phyloP scores from a whole-genome alignment of 1,140 invertebrate species.

The Phocides pigmalion region DNA sequence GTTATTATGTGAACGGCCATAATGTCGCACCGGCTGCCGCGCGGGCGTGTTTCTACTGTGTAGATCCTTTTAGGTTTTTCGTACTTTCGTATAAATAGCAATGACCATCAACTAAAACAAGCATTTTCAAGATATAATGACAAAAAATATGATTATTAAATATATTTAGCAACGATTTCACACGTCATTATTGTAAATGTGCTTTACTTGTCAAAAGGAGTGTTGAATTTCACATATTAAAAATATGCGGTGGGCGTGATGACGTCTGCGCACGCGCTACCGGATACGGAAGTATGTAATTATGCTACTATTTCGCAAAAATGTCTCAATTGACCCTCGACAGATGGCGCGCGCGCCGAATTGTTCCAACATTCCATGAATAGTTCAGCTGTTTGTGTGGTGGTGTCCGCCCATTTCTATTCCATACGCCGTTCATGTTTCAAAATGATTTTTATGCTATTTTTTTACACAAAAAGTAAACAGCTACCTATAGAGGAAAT shows the following conservation, averaged over 20 bases:
- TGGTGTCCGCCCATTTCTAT: conserved; percentile 46
- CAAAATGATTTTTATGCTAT: conserved; percentile 5
- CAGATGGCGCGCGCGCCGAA: conserved; percentile 70
- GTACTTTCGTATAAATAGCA: no score
- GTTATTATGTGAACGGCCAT: no score
- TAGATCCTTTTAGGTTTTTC: no score
- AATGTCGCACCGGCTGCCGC: no score
- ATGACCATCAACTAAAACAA: no score
- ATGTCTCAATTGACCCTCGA: conserved; percentile 72
- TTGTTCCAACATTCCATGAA: conserved; percentile 66
- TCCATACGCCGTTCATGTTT: conserved; percentile 25
- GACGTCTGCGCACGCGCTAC: conserved; percentile 73
- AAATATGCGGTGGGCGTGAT: conserved; percentile 61
- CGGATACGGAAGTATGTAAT: conserved; percentile 79
- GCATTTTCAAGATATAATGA: no score
- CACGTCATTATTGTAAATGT: neutral
- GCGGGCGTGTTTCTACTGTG: no score
- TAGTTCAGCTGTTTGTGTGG: conserved; percentile 60
- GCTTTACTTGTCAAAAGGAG: conserved; percentile 38
- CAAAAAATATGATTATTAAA: neutral
- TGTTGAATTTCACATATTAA: conserved; percentile 62
- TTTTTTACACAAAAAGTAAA: neutral
- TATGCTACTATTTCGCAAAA: conserved; percentile 77
- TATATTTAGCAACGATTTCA: neutral
- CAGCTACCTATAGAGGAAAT: no score